Evolutionary conservation across 30 jellyfish, hydroid and myxozoan genomes (phyloP).

Genomic region (Turritopsis rubra): DNA sequence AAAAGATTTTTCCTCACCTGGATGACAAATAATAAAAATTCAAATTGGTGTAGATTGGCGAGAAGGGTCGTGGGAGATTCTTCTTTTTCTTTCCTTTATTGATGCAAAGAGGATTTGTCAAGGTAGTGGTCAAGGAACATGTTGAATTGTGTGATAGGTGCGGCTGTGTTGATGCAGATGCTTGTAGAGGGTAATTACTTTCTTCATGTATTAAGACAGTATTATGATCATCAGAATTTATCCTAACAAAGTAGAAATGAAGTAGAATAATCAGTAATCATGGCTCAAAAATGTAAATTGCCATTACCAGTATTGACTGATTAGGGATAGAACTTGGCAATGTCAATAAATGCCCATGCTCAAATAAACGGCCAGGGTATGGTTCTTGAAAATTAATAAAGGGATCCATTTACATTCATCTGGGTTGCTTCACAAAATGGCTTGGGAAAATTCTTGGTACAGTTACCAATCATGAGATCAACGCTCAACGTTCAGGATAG

Average conservation of each 20-base stretch:
- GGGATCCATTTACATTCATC: no score
- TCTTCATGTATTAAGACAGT: neutral
- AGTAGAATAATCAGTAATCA: neutral
- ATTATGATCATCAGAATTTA: neutral
- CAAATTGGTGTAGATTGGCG: constrained; percentile 64
- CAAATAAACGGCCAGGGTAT: no score
- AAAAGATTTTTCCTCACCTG: neutral
- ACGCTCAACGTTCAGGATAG: no score
- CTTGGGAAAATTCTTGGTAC: no score
- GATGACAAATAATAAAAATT: constrained; percentile 44
- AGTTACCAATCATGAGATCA: no score
- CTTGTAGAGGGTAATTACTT: neutral
- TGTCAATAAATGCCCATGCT: no score
- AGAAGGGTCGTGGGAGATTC: constrained; percentile 53
- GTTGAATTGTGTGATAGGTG: neutral
- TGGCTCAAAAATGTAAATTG: neutral
- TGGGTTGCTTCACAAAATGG: no score
- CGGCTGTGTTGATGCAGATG: neutral
- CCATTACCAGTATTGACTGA: no score
- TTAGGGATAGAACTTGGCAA: no score
- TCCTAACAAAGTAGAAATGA: neutral
- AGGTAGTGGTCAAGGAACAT: neutral
- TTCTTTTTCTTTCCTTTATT: neutral
- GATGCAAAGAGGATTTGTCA: neutral
- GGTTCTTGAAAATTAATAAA: no score